A percentile compares a stretch with the other conserved stretches of the same genome.
Conservation (phyloP, 2,113 vertebrate species). For the Lepisosteus osseus region DNA sequence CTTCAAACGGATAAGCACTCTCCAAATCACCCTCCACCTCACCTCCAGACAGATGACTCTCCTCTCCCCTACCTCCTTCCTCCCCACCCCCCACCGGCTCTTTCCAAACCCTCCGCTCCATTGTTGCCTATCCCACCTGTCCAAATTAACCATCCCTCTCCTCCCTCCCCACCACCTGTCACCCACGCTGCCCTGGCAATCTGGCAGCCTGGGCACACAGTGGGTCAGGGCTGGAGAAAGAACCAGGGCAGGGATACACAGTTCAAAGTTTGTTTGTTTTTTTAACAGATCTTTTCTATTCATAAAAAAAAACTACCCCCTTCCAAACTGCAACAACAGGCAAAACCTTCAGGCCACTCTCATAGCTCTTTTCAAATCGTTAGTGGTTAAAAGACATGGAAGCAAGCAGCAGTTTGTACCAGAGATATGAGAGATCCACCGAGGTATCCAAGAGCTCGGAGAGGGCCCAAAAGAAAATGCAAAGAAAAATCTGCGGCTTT, state of each 20-base stretch:
- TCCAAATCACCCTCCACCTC: background rate
- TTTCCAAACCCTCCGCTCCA: background rate
- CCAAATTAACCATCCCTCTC: constrained; percentile 22
- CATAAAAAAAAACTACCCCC: constrained; percentile 44
- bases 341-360: no score
- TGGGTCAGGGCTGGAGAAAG: constrained; percentile 21
- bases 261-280: background rate
- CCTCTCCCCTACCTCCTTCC: background rate
- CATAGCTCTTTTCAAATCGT: no score
- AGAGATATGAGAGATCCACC: no score
- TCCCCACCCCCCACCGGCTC: background rate
- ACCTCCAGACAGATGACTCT: background rate
- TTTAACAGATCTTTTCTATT: background rate
- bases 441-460: no score
- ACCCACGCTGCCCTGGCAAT: constrained; percentile 37
- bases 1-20: background rate
- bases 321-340: constrained; percentile 22
- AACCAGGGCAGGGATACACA: no score
- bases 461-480: no score
- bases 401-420: no score
- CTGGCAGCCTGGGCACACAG: constrained; percentile 55
- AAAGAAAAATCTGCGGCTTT: no score
- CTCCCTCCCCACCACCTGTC: constrained; percentile 50
- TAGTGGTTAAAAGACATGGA: no score
- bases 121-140: constrained; percentile 14